Conservation (phyloP, 2,888 invertebrate species). For the Carterocephalus palaemon region DNA sequence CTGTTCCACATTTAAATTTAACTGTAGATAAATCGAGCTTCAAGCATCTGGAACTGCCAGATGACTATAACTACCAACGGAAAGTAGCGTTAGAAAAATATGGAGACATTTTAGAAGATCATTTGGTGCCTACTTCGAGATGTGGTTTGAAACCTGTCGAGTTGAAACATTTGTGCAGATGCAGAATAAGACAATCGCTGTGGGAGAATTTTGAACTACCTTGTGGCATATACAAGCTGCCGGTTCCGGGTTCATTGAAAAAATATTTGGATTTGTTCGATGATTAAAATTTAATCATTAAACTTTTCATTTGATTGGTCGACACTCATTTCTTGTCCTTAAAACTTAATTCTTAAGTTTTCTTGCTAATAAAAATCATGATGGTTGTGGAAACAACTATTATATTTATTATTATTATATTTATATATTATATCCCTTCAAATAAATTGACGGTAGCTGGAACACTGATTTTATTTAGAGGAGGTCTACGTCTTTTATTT, state of each 20-base stretch:
- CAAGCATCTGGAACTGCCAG: constrained; percentile 55
- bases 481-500: too few species aligned
- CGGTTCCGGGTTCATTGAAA: constrained; percentile 82
- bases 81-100: constrained; percentile 63
- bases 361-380: too few species aligned
- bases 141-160: constrained; percentile 83
- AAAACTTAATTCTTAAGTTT: too few species aligned
- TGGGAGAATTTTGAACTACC: constrained; percentile 86
- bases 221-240: constrained; percentile 83
- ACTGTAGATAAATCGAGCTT: constrained; percentile 58
- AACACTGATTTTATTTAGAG: too few species aligned
- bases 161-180: constrained; percentile 87
- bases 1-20: constrained; percentile 78
- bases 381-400: too few species aligned
- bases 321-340: too few species aligned
- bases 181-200: constrained; percentile 81
- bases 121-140: constrained; percentile 79
- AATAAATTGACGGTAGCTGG: too few species aligned
- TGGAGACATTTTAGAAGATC: constrained; percentile 75
- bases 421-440: too few species aligned
- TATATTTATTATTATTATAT: too few species aligned
- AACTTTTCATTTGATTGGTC: background rate
- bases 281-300: constrained; percentile 77
- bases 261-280: constrained; percentile 86
- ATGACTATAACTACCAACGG: constrained; percentile 69